Percentiles rank a stretch among this genome's conserved stretches.
phyloP scores from a whole-genome alignment of 2,113 vertebrate genomes.

The Ciconia boyciana region DNA sequence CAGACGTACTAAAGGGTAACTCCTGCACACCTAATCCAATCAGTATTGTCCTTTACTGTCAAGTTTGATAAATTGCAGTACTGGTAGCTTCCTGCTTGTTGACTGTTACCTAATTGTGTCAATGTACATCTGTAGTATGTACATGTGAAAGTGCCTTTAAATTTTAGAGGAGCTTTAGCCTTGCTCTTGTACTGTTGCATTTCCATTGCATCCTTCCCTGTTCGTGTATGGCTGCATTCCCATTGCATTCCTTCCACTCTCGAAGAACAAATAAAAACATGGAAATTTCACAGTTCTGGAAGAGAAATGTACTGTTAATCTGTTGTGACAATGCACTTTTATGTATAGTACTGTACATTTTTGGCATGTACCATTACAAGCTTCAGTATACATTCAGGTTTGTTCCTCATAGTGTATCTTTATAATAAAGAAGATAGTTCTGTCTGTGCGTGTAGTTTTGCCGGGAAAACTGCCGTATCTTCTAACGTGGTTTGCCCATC shows the following conservation, averaged over 20 bases:
- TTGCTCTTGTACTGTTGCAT: slow-evolving; percentile 79
- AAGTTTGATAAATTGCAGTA: slow-evolving; percentile 74
- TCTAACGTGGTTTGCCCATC: background rate
- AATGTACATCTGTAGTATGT: slow-evolving; percentile 91
- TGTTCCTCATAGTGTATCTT: slow-evolving; percentile 85
- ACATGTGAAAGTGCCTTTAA: slow-evolving; percentile 99
- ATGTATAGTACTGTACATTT: slow-evolving; percentile 96
- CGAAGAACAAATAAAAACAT: slow-evolving; percentile 59
- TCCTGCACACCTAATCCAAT: slow-evolving; percentile 69
- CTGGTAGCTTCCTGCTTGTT: slow-evolving; percentile 81
- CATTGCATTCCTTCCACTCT: slow-evolving; percentile 66
- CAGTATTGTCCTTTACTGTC: slow-evolving; percentile 78
- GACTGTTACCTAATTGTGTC: slow-evolving; percentile 85
- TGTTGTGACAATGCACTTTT: slow-evolving; percentile 96
- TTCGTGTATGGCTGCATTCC: slow-evolving; percentile 71
- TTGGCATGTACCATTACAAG: slow-evolving; percentile 91
- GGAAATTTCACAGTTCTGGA: slow-evolving; percentile 74
- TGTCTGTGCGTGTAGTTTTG: slow-evolving; percentile 60
- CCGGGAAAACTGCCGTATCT: background rate
- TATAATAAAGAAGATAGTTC: slow-evolving; percentile 97
- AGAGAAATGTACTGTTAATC: slow-evolving; percentile 83
- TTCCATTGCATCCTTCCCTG: slow-evolving; percentile 69
- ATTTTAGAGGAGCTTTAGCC: slow-evolving; percentile 88
- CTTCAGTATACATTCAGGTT: slow-evolving; percentile 83
- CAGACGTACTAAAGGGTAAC: slow-evolving; percentile 64